Base-by-base conservation (phyloP, 2,888 invertebrate genomes). In the Mythimna lalbum region DNA sequence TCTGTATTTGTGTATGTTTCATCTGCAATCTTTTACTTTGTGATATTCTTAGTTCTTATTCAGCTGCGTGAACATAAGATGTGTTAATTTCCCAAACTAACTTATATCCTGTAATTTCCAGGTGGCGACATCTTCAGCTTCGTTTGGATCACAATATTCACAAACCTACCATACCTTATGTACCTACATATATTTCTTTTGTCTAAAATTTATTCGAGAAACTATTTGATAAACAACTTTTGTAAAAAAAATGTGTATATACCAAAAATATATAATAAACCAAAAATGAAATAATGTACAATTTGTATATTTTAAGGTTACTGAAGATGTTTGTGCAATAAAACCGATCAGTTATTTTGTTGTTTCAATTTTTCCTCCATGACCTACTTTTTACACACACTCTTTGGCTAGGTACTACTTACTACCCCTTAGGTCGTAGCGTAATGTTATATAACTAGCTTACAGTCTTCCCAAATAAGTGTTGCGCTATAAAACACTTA, bases 111-210 rank as follows among this genome's bases (percentile, higher is more conserved):
- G 39, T 64, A 23, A 56, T 64, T 77, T 75, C 68, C 76, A 77
- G 76, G 17, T 78, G 78, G 78, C 49, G 78, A 56, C 21, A 31
- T 49, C 76, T 78, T 49, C 67, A 47, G 67, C 73, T 47, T 50
- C 73, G 36, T 49, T 53, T 43, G 76, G 53, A 65, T 47, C 66
- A 52, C 50, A 69, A 56, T 56, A 27, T 21, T 60, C n/a, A 31
- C 27, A n/a, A 33, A 47, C 14, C 33, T 62, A 62, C 55, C 4
- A 19, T 36, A 55, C 10, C 43, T 43, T 43, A 19, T 43, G 14
- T 43, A 43, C 43, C 17, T n/a, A n/a, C n/a, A n/a, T n/a, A n/a
- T n/a, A n/a, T n/a, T n/a, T n/a, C 27, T 27, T 27, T 27, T 27
- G 27, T 27, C 27, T 27, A 27, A 43, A 27, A 56, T 55, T 43